Base-by-base conservation (phyloP, 2,113 vertebrate species). In the Mesembrinibis cayennensis region DNA sequence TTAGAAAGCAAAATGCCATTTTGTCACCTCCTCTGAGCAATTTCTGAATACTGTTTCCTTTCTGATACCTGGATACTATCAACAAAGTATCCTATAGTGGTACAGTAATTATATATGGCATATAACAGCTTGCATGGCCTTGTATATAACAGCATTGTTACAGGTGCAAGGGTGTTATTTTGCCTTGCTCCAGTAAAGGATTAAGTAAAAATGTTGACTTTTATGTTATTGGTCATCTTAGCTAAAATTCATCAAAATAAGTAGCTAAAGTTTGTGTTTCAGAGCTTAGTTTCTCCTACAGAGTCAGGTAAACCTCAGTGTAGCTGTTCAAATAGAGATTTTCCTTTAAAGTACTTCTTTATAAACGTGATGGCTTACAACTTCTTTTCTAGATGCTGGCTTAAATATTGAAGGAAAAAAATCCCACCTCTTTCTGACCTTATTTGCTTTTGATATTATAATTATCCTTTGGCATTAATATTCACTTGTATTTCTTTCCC, bases 341-440 rank as follows among this genome's bases (percentile, higher is more conserved):
- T 82, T 89, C 59, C 22, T 90, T 77, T 66, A 12, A 78, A 87
- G 16, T 38, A 36, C 6, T 22, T 74, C n/a, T 45, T 77, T 36
- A 25, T 38, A 83, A 78, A 58, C 10, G 14, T 30, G 71, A 80
- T 49, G 27, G 3, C 47, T 89, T 27, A 6, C 11, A 82, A 45
- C 9, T 50, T 22, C n/a, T 26, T 67, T 87, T 83, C n/a, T 77
- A 77, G 62, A 38, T 66, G 17, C 18, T 71, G 40, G 14, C 49
- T 87, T 90, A 82, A 84, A 71, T 67, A 78, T 11, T 47, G 47
- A 56, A 67, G 42, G 25, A 29, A 82, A 36, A 36, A 42, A 63
- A 4, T 0, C 0, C 3, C 8, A 34, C 15, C 2, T 61, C 10
- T 70, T 88, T 90, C 29, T 71, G 19, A n/a, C 13, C 20, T 77